Conservation (phyloP, 2,113 vertebrate species). For the Galeopterus variegatus region DNA sequence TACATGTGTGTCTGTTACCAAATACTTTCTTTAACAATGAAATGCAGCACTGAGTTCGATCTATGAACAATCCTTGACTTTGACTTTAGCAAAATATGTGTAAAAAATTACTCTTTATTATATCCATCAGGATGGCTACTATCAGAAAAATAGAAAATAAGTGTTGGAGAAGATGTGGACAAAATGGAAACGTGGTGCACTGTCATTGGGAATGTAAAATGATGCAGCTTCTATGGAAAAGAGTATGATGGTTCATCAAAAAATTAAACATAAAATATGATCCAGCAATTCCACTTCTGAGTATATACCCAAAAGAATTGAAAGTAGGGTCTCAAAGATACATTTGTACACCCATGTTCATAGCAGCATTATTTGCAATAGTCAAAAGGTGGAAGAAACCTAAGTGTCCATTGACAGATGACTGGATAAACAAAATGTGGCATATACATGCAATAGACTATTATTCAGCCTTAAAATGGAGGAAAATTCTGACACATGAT, state of each 20-base stretch:
- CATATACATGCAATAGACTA: not conserved
- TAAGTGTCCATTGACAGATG: not conserved
- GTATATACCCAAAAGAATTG: not conserved
- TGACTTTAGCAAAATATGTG: not conserved
- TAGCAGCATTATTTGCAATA: not conserved
- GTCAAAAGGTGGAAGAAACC: not conserved
- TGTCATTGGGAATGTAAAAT: not conserved
- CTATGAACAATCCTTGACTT: not conserved
- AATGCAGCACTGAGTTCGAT: not conserved
- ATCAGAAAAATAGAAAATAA: not conserved
- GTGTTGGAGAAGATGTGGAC: not conserved
- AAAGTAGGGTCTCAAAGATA: not conserved
- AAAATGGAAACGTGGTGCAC: not conserved
- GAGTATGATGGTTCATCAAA: not conserved
- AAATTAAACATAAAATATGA: slow-evolving; percentile 8
- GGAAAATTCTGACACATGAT: not conserved
- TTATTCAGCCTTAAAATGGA: slow-evolving; percentile 1
- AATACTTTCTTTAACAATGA: not conserved
- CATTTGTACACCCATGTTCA: not conserved
- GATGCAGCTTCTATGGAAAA: not conserved
- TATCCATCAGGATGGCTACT: not conserved
- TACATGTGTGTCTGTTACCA: not conserved
- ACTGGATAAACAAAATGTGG: not conserved
- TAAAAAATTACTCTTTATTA: not conserved
- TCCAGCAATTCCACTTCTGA: not conserved